Base-by-base conservation (phyloP, 1,140 invertebrate genomes). In the Fopius arisanus region DNA sequence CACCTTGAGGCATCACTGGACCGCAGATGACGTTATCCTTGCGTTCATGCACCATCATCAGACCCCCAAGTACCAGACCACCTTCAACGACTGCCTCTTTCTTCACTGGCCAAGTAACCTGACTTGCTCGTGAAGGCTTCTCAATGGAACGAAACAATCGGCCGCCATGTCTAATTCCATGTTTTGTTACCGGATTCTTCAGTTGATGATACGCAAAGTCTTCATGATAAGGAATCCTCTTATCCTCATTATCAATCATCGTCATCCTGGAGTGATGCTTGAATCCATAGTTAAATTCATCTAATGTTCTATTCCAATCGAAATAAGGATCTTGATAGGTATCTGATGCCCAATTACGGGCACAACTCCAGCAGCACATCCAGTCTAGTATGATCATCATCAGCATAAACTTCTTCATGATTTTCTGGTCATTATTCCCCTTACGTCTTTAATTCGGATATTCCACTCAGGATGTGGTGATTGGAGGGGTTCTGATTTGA, bases 11-110 rank as follows among this genome's bases (percentile, higher is more conserved):
- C 96, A 98, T 98, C 7, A 98, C 93, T 0, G 94, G 95, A 0
- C 96, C 97, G 82, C 96, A 97, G 3, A 92, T 95, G 69, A 93
- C 91, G 26, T 88, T 88, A 78, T 95, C 93, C 81, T 96, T 94
- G n/a, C 96, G 88, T 77, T 96, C 95, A 88, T 98, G 97, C 0
- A 97, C 94, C 96, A 98, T 98, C 94, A 98, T 97, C 3, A 98
- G 88, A 0, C 95, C 96, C 3, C 97, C 97, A 0, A 98, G 86
- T 0, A 95, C 90, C 0, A 95, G 84, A 77, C 97, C 92, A 0
- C 96, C 96, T 81, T 96, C 93, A 2, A 97, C 92, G 0, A 94
- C 92, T 0, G 95, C 94, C 78, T 96, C 94, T 67, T 92, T 91
- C 79, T 97, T 97, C 1, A 96, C 91, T 0, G 96, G 96, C 96